phyloP scores from a whole-genome alignment of 1,140 invertebrate species.

The Pseudoatta argentina region DNA sequence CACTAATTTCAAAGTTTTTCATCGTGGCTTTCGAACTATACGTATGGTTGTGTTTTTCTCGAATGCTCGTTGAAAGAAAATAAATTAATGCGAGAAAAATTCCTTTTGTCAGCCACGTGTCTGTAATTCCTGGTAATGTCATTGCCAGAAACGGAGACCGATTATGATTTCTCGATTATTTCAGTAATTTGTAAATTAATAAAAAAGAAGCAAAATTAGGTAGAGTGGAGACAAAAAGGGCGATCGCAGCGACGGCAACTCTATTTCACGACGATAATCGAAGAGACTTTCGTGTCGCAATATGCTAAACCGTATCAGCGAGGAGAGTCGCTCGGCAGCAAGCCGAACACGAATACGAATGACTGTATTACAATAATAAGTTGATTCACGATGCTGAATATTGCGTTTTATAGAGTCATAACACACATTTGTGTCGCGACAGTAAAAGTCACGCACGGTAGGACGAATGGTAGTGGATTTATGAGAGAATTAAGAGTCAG shows the following conservation, averaged over 20 bases:
- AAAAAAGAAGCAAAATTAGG: conserved; percentile 30
- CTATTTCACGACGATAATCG: conserved; percentile 29
- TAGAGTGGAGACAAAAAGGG: not conserved
- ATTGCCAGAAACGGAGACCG: not conserved
- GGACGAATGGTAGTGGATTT: not conserved
- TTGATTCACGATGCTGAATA: conserved; percentile 49
- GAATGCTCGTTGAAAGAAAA: not conserved
- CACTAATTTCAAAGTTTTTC: not conserved
- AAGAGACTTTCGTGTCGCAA: conserved; percentile 45
- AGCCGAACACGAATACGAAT: conserved; percentile 47
- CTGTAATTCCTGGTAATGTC: not conserved
- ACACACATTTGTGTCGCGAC: conserved; percentile 32
- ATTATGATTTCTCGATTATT: conserved; percentile 32
- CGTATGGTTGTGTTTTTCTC: not conserved
- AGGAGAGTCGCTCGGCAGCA: conserved; percentile 5
- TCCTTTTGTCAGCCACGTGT: not conserved
- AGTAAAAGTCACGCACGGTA: conserved; percentile 38
- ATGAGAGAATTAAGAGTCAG: not conserved
- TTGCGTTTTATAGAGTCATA: conserved; percentile 51
- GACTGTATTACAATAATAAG: conserved; percentile 59
- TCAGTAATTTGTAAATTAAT: conserved; percentile 54
- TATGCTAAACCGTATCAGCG: conserved; percentile 44
- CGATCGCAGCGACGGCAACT: conserved; percentile 27
- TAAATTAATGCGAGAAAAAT: conserved; percentile 3
- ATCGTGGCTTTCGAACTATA: not conserved